Percentiles rank a stretch among this genome's conserved stretches.
Evolutionary conservation across 2,113 vertebrate species (phyloP).

Genomic region (Onychostoma macrolepis): DNA sequence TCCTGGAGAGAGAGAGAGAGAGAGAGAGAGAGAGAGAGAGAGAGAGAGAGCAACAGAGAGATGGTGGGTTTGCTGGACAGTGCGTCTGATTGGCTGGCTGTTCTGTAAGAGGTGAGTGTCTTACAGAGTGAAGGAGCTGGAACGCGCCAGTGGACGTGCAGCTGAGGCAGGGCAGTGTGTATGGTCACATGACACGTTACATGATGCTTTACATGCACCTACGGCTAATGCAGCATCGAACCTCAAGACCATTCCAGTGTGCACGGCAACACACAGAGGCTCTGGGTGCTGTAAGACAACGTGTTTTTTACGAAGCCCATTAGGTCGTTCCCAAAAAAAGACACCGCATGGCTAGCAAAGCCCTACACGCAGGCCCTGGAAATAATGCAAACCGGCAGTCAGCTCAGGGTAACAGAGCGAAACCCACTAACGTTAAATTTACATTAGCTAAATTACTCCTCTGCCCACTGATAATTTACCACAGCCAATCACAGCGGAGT

Average conservation of each 20-base stretch:
- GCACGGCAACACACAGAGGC: neutral
- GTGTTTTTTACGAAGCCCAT: constrained; percentile 32
- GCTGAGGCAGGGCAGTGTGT: constrained; percentile 51
- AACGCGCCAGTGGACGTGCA: constrained; percentile 51
- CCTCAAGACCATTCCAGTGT: constrained; percentile 40
- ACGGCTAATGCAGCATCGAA: constrained; percentile 38
- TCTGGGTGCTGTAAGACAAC: constrained; percentile 37
- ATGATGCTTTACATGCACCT: constrained; percentile 61
- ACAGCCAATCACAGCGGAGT: constrained; percentile 32
- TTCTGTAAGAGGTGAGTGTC: constrained; percentile 73
- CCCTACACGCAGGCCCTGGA: constrained; percentile 6
- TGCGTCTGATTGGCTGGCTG: constrained; percentile 54
- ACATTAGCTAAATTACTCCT: constrained; percentile 5
- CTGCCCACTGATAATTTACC: constrained; percentile 31
- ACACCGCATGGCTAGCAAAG: constrained; percentile 27
- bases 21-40: constrained; percentile 64
- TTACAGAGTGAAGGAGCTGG: constrained; percentile 75
- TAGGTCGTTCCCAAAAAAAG: constrained; percentile 48
- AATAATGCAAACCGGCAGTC: constrained; percentile 21
- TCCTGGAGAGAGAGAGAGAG: constrained; percentile 73
- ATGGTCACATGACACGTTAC: constrained; percentile 57
- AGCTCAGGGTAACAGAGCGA: neutral
- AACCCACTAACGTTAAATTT: constrained; percentile 16
- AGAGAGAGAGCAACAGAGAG: neutral
- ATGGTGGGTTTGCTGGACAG: constrained; percentile 54